Conservation (phyloP, 2,797 vertebrate species). For the Zalophus californianus region DNA sequence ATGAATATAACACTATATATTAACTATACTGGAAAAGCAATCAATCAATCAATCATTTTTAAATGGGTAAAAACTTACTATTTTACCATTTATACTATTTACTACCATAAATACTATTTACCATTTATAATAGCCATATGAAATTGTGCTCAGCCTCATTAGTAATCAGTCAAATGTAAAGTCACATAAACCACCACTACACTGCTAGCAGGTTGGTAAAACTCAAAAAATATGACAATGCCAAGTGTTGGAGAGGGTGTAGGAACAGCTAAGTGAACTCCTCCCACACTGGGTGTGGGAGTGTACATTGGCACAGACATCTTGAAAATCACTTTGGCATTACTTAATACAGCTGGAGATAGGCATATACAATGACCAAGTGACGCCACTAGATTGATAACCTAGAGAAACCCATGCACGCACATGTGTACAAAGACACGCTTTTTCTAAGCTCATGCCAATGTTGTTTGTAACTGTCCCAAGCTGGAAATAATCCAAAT, state of each 20-base stretch:
- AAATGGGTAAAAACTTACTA: background rate
- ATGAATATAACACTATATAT: background rate
- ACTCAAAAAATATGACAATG: background rate
- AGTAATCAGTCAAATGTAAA: constrained; percentile 2
- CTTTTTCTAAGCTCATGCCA: background rate
- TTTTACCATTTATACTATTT: background rate
- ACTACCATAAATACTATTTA: background rate
- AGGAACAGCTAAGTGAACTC: background rate
- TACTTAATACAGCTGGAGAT: background rate
- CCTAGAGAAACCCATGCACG: background rate
- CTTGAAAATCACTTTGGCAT: background rate
- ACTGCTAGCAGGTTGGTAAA: background rate
- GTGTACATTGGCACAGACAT: background rate
- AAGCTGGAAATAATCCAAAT: background rate
- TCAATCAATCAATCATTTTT: background rate
- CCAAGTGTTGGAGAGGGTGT: background rate
- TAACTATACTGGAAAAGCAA: background rate
- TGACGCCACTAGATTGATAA: background rate
- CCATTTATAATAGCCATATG: background rate
- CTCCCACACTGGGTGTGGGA: background rate
- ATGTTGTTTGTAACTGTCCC: background rate
- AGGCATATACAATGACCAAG: background rate
- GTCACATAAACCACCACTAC: background rate
- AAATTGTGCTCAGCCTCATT: background rate
- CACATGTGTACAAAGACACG: background rate